Evolutionary conservation across 1,140 invertebrate species (phyloP), one percentile per base, ranked within the genome.

Genomic region (Zaprionus inermis): DNA sequence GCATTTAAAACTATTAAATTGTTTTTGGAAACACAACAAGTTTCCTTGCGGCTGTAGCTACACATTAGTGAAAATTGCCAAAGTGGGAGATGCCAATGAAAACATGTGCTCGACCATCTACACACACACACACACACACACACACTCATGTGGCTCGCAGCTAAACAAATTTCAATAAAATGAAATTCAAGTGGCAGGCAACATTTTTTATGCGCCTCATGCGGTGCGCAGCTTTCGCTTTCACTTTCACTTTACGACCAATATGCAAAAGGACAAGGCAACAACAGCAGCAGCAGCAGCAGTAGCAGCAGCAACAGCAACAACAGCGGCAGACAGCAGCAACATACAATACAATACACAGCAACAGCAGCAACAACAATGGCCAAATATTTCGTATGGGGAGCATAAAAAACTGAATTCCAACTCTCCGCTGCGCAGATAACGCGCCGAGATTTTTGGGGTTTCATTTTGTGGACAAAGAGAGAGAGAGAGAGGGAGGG

Each of bases 141-240:
- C 56, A 36, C 36, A n/a, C 20, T 57, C 14, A 28, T 9, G 36
- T 20, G 32, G 70, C 79, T 82, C 54, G 76, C 64, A 61, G 71
- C 78, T 81, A 86, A 82, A 76, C 79, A 85, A 85, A 85, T 88
- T 86, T 85, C 83, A 85, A 85, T 85, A 88, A 85, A 85, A 88
- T 54, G 83, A 76, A 79, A 76, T 85, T 88, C 83, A 88, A 85
- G 83, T 82, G 82, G 81, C 78, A 74, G 36, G 64, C 24, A 59
- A 34, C 59, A 63, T 69, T 79, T 84, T 85, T 85, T 69, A 76
- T 70, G 72, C 61, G 65, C 81, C 73, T 73, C 81, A 83, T 84
- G 77, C 65, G 78, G 74, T 52, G 71, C 66, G 71, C 67, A 59
- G 76, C 61, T 79, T 82, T 82, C 60, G 44, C 69, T 82, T 77